These are phyloP conservation scores for Rallus limicola DNA, from an alignment of 2,113 vertebrate species.

Conservation along the genomic window DNA sequence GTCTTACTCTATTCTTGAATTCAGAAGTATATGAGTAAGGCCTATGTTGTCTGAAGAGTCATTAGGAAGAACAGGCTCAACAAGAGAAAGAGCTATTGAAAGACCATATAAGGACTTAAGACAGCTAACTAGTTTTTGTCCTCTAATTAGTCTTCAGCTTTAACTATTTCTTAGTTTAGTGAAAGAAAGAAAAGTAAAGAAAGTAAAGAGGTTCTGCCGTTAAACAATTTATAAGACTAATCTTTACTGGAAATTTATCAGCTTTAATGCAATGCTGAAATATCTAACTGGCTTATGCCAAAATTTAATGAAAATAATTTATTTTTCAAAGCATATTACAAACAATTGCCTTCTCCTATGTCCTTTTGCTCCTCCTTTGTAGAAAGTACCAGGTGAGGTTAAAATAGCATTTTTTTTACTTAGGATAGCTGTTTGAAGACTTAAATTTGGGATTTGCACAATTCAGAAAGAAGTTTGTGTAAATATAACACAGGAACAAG, in stretches of 20 bases:
- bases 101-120: background rate
- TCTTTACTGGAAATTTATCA: background rate
- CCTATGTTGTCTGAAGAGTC: background rate
- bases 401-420: background rate
- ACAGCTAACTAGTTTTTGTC: background rate
- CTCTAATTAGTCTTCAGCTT: background rate
- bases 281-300: background rate
- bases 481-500: background rate
- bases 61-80: background rate
- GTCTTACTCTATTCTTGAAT: background rate
- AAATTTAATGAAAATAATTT: background rate
- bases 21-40: background rate
- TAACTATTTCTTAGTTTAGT: background rate
- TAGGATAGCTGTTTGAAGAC: background rate
- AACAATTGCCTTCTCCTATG: background rate
- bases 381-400: background rate
- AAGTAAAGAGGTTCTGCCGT: background rate
- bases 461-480: background rate
- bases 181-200: background rate
- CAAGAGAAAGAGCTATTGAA: background rate
- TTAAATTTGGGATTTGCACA: background rate
- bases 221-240: background rate
- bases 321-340: background rate
- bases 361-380: background rate
- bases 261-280: background rate